Percentiles rank a stretch among this genome's conserved stretches.
Evolutionary conservation across 2,797 vertebrate species (phyloP).

Genomic region (Onychomys torridus): DNA sequence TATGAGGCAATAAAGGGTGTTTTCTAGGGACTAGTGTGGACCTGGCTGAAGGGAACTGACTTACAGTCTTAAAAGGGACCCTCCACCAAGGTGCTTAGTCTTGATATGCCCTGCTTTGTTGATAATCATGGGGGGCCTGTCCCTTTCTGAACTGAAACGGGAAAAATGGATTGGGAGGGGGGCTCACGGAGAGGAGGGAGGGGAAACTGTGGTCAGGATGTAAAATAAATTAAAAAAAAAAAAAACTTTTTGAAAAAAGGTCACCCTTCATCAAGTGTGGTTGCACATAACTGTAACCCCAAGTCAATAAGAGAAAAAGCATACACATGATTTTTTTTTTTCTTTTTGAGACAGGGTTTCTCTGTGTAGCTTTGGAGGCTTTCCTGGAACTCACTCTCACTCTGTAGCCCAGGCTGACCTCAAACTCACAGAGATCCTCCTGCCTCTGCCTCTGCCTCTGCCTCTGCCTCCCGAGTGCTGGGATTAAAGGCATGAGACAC

Average conservation of each 20-base stretch:
- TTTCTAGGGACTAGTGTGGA: not conserved
- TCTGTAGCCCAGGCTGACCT: no score
- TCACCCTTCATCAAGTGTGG: no score
- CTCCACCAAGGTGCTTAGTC: not conserved
- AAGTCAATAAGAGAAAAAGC: not conserved
- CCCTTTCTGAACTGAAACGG: not conserved
- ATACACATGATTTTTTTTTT: not conserved
- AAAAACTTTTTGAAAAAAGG: not conserved
- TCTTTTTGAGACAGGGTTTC: no score
- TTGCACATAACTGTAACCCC: no score
- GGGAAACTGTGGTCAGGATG: not conserved
- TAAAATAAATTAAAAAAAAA: not conserved
- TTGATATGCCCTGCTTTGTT: not conserved
- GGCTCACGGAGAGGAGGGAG: not conserved
- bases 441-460: no score
- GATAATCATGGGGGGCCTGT: not conserved
- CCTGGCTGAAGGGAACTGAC: conserved; percentile 4
- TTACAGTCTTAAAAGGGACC: not conserved
- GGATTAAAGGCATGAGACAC: no score
- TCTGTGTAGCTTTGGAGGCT: no score
- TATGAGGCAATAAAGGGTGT: not conserved
- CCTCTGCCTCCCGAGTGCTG: no score
- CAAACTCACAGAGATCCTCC: no score
- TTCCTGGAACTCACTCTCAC: no score
- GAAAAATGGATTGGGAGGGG: not conserved